Evolutionary conservation across 2,888 invertebrate species (phyloP).

Genomic region (Cantharis lateralis): DNA sequence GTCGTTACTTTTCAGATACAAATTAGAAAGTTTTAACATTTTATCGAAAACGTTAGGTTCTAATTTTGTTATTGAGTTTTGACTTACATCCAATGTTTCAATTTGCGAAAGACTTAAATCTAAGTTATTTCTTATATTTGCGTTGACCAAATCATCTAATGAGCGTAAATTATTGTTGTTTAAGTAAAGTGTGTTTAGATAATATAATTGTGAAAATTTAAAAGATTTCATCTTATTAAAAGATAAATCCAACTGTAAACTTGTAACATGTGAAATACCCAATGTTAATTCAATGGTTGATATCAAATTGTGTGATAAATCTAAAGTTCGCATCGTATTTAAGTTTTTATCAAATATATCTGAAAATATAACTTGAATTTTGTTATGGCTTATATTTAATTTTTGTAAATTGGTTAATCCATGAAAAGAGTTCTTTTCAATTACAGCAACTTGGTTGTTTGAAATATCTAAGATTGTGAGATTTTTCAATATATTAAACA

Average conservation of each 20-base stretch:
- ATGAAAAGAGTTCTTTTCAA: slow-evolving; percentile 1
- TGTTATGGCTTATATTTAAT: not conserved
- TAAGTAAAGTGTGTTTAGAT: not conserved
- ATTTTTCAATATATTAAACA: not conserved
- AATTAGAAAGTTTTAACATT: not conserved
- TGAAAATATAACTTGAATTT: not conserved
- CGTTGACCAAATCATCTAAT: not conserved
- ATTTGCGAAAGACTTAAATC: not conserved
- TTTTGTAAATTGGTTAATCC: not conserved
- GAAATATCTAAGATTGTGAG: not conserved
- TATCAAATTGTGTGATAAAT: not conserved
- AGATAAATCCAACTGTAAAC: not conserved
- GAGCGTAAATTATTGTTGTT: not conserved
- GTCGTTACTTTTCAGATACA: slow-evolving; percentile 7
- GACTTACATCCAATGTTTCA: not conserved
- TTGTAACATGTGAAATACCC: not conserved
- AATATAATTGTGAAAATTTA: not conserved
- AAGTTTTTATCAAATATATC: not conserved
- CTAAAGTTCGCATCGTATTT: not conserved
- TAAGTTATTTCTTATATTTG: not conserved
- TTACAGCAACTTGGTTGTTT: not conserved
- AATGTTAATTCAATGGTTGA: not conserved
- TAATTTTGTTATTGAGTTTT: not conserved
- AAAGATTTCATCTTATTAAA: not conserved
- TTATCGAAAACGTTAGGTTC: not conserved